These are phyloP conservation scores for Leptothorax acervorum DNA, from an alignment of 2,888 invertebrate genomes.

Conservation along the genomic window DNA sequence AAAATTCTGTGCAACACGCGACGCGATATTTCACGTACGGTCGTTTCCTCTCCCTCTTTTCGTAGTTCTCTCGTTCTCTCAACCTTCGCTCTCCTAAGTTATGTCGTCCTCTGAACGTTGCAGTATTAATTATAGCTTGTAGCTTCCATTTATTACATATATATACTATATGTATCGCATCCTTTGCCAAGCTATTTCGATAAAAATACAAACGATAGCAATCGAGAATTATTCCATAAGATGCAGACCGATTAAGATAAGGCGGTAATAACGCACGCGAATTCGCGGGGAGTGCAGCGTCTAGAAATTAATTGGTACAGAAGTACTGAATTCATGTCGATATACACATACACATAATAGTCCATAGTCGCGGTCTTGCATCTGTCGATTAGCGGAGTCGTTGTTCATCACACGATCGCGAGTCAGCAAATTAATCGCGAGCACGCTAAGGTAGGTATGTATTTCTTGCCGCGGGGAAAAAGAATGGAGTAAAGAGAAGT, in stretches of 20 bases:
- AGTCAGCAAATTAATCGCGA: constrained; percentile 69
- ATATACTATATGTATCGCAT: background rate
- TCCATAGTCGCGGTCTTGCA: background rate
- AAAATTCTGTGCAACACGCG: constrained; percentile 48
- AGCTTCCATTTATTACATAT: background rate
- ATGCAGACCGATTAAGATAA: background rate
- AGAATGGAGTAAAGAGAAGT: background rate
- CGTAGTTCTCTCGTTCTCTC: constrained; percentile 14
- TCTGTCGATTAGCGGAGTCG: constrained; percentile 51
- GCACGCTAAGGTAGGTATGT: constrained; percentile 40
- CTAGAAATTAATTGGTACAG: background rate
- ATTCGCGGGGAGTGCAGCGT: background rate
- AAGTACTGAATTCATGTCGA: background rate
- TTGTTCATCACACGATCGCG: constrained; percentile 65
- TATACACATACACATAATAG: background rate
- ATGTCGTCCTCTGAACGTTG: constrained; percentile 13
- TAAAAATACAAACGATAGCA: constrained; percentile 8
- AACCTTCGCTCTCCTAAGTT: constrained; percentile 4
- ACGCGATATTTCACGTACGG: constrained; percentile 51
- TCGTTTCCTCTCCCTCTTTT: constrained; percentile 16
- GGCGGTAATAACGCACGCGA: background rate
- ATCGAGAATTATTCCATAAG: background rate
- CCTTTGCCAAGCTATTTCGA: background rate
- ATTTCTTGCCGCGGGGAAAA: constrained; percentile 41
- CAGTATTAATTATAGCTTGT: constrained; percentile 39